phyloP scores from a whole-genome alignment of 2,888 invertebrate genomes.

The Lepidocyrtinus sp. region DNA sequence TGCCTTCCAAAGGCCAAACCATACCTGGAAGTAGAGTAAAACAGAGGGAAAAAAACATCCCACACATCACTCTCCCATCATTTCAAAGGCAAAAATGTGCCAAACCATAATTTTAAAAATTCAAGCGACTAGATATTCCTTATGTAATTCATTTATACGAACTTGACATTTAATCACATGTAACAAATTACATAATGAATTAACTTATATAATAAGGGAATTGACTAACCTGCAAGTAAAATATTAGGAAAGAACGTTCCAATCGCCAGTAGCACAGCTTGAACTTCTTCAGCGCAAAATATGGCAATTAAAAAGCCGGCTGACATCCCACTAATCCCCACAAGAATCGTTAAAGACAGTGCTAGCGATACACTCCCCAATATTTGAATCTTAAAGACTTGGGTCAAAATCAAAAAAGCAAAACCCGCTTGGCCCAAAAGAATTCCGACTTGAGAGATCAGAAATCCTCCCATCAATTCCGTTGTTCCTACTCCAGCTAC shows the following conservation, averaged over 20 bases:
- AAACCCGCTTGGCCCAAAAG: slow-evolving; percentile 94
- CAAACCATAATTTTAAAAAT: too few relatives aligned
- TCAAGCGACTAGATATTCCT: too few relatives aligned
- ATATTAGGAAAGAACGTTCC: slow-evolving; percentile 60
- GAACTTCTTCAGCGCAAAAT: slow-evolving; percentile 90
- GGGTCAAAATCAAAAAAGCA: slow-evolving; percentile 90
- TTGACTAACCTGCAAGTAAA: slow-evolving; percentile 42
- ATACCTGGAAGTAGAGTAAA: too few relatives aligned
- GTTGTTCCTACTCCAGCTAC: slow-evolving; percentile 85
- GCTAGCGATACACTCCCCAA: slow-evolving; percentile 90
- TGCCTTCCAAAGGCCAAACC: slow-evolving; percentile 74
- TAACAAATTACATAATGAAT: too few relatives aligned
- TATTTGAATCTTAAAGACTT: slow-evolving; percentile 90
- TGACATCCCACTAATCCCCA: slow-evolving; percentile 77
- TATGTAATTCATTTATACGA: too few relatives aligned
- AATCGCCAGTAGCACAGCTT: slow-evolving; percentile 82
- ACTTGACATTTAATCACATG: too few relatives aligned
- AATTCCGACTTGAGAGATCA: slow-evolving; percentile 93
- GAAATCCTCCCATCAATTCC: slow-evolving; percentile 93
- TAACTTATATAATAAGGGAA: too few relatives aligned
- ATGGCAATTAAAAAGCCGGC: slow-evolving; percentile 91
- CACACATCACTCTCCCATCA: too few relatives aligned
- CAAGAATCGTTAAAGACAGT: slow-evolving; percentile 86
- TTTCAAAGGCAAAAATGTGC: too few relatives aligned
- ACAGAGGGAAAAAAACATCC: too few relatives aligned